Conservation (phyloP, 2,797 vertebrate genomes). For the Tenualosa ilisha region DNA sequence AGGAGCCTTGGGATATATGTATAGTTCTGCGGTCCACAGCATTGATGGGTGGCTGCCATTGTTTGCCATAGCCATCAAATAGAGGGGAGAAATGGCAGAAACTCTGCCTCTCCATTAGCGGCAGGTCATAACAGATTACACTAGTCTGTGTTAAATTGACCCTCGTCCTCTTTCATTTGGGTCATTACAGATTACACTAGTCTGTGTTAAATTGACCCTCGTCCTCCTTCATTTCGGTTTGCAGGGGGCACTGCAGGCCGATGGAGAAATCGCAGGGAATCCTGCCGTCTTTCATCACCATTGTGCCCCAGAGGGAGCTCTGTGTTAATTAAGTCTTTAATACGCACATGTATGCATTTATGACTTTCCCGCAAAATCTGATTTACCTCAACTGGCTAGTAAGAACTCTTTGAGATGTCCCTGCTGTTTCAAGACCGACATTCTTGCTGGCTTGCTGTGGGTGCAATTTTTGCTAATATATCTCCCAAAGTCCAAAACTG, state of each 20-base stretch:
- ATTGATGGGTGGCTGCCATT: neutral
- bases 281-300: neutral
- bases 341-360: neutral
- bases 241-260: neutral
- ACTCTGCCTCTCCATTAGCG: neutral
- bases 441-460: neutral
- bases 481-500: neutral
- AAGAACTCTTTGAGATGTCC: neutral
- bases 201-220: neutral
- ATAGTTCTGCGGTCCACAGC: neutral
- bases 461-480: neutral
- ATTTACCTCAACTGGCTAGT: neutral
- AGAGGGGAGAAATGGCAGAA: neutral
- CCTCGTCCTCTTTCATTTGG: neutral
- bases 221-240: neutral
- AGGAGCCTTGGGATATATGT: too few species aligned
- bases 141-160: neutral
- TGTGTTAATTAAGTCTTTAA: conserved; percentile 16
- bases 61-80: neutral
- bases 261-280: neutral
- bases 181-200: neutral
- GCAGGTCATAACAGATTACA: neutral
- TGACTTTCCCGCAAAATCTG: neutral
- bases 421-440: neutral
- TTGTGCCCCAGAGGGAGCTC: neutral